Base-by-base conservation (phyloP, 1,140 invertebrate species). In the Zaprionus tsacasi region DNA sequence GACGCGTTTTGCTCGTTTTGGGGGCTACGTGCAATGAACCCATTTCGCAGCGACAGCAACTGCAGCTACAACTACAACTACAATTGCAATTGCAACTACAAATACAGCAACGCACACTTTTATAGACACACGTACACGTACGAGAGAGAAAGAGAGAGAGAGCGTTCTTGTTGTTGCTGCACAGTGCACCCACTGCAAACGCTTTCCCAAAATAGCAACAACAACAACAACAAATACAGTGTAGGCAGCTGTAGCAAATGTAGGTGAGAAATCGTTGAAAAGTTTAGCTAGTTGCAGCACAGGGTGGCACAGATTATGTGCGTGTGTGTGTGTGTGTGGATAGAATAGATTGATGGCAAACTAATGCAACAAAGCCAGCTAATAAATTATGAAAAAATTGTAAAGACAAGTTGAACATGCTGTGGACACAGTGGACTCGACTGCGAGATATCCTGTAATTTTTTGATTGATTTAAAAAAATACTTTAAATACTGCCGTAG, bases 1-100 rank as follows among this genome's bases (percentile, higher is more conserved):
- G 65, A 21, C n/a, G n/a, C 21, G 21, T 21, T 21, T 71, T 63
- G 76, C 45, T 57, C 68, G 82, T 69, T 82, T 86, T 86, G 75
- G 75, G 54, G 75, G 56, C 64, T 87, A 86, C 82, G 82, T 87
- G 82, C 82, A 86, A 82, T 86, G 82, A 86, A 86, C 82, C 63
- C 82, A 74, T 70, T 70, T 74, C 30, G 33, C 66, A 61, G 15
- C 35, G 76, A 35, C 33, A 35, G 33, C 33, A 0, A 30, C 48
- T 57, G 72, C 61, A 80, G 73, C 56, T 73, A 70, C 74, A 82
- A 48, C 71, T 60, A 56, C 50, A 65, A n/a, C 64, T 52, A 58
- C 64, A 57, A 66, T 38, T 56, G 54, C 70, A 60, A 52, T n/a
- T 55, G 45, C 68, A 67, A 54, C 43, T 65, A n/a, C 60, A 36